These are phyloP conservation scores for Lucilia sericata DNA, from an alignment of 1,140 invertebrate genomes.

Conservation along the genomic window DNA sequence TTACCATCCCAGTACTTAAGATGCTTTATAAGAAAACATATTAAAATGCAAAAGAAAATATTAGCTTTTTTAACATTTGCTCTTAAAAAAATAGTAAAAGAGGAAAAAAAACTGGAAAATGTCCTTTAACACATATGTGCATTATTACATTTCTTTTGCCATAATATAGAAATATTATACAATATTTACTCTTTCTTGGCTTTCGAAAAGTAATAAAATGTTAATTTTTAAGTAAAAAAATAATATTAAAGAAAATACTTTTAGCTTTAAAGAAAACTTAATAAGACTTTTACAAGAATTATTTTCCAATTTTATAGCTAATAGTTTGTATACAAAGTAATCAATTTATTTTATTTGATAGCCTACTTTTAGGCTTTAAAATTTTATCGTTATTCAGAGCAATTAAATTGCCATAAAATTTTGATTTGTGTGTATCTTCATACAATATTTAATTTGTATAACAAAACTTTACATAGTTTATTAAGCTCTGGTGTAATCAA, in stretches of 20 bases:
- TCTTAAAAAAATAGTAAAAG: too few species aligned
- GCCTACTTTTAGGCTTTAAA: not conserved
- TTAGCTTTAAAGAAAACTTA: too few species aligned
- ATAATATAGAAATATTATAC: not conserved
- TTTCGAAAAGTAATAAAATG: slow-evolving; percentile 9
- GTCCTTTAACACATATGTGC: slow-evolving; percentile 23
- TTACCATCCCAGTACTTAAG: not conserved
- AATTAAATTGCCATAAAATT: too few species aligned
- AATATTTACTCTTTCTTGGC: not conserved
- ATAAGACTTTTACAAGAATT: too few species aligned
- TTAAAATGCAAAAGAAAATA: slow-evolving; percentile 27
- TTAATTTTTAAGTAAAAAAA: not conserved
- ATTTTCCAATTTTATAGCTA: too few species aligned
- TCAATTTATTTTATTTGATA: not conserved
- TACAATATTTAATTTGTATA: too few species aligned
- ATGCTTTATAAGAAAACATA: not conserved
- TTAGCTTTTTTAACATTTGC: not conserved
- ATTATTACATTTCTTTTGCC: not conserved
- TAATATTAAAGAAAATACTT: not conserved
- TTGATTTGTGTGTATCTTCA: too few species aligned
- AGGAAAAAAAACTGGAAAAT: not conserved
- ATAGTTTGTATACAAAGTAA: too few species aligned
- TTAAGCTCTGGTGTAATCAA: too few species aligned
- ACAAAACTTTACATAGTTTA: too few species aligned
- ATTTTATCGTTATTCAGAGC: too few species aligned